Evolutionary conservation across 2,113 vertebrate genomes (phyloP), one percentile per base, ranked within the genome.

Genomic region (Oplegnathus fasciatus): DNA sequence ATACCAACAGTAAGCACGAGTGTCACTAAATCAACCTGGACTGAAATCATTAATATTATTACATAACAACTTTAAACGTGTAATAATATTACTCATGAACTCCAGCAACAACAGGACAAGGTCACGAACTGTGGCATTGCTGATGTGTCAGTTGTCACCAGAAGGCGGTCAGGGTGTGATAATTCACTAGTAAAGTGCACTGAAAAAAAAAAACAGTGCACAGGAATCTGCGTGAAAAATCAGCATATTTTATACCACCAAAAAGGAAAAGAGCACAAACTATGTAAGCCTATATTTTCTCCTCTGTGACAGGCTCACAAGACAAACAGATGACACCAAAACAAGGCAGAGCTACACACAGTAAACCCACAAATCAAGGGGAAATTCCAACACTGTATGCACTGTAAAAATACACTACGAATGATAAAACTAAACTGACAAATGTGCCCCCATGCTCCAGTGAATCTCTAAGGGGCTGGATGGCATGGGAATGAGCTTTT

Each of bases 351-450:
- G 54, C 4, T 7, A 64, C 64, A 72, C 44, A 70, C 48, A 42
- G 66, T 55, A 88, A 81, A 92, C 54, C 87, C 76, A 87, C 75
- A 84, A 70, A 88, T 86, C 80, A 80, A 28, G 89, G 74, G 70
- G 79, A 75, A 93, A 94, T 92, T 92, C 91, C 91, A 88, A 30
- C 6, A 58, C 80, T 86, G 78, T 84, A 83, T 68, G 78, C 81
- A 87, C 89, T 91, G 92, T 91, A 92, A 93, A 92, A 93, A 94
- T 83, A 91, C 88, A 88, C 86, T 40, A 62, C 22, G 14, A 86
- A 88, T 55, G 52, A 89, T 90, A 82, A 89, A 86, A 79, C 83
- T 82, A 84, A 92, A 87, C 88, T 90, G 89, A 93, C 88, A 91
- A 88, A 88, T 85, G 78, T 66, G 78, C 80, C 82, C 62, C 72